Conservation (phyloP, 2,113 vertebrate genomes). For the Nannobrachium achirus region DNA sequence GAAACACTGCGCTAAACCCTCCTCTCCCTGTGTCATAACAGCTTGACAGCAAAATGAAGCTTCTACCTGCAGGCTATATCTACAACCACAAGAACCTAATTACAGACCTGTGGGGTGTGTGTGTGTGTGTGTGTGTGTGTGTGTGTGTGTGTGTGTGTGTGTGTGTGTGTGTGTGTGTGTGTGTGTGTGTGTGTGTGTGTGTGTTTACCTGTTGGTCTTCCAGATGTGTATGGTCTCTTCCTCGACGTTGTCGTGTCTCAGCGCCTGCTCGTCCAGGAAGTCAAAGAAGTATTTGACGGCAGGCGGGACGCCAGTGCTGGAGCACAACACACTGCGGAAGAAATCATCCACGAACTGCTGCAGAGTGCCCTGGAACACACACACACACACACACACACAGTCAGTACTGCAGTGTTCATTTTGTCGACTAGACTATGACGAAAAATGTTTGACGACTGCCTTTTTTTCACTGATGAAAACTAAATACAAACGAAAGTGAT, state of each 20-base stretch:
- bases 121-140: not conserved
- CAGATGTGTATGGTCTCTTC: slow-evolving; percentile 98
- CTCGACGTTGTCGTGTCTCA: slow-evolving; percentile 91
- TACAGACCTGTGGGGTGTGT: slow-evolving; percentile 8
- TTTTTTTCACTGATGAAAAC: no score
- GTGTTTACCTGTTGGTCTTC: slow-evolving; percentile 94
- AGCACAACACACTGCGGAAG: slow-evolving; percentile 92
- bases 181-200: not conserved
- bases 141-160: slow-evolving; percentile 2
- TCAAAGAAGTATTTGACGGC: slow-evolving; percentile 98
- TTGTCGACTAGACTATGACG: no score
- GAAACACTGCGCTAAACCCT: no score
- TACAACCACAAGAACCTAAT: slow-evolving; percentile 32
- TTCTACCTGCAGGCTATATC: slow-evolving; percentile 7
- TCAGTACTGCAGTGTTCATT: no score
- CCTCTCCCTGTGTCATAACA: slow-evolving; percentile 25
- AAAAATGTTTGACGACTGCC: no score
- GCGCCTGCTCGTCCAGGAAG: slow-evolving; percentile 96
- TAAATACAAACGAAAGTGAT: no score
- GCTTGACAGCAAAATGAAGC: slow-evolving; percentile 32
- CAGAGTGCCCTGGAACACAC: slow-evolving; percentile 87
- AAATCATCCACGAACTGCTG: slow-evolving; percentile 98
- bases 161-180: slow-evolving; percentile 3
- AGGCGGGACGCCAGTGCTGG: slow-evolving; percentile 86
- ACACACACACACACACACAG: slow-evolving; percentile 9